A percentile compares a stretch with the other conserved stretches of the same genome.
Conservation (phyloP, 2,888 invertebrate genomes). For the Pammene fasciana region DNA sequence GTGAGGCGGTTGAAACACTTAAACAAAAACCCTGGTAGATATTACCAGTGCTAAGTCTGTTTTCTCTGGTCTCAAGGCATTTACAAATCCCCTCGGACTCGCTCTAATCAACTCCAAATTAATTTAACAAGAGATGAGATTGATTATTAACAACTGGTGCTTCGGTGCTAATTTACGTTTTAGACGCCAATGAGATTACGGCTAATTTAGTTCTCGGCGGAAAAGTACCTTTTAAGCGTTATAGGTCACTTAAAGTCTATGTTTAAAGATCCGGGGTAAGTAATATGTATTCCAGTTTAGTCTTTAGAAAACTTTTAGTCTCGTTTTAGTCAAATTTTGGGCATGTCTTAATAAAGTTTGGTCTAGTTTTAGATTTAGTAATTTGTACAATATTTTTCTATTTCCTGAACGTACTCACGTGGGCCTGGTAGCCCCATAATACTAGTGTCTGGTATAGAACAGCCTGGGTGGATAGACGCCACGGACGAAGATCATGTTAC, state of each 20-base stretch:
- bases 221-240: neutral
- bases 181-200: neutral
- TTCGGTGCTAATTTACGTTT: slow-evolving; percentile 4
- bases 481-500: slow-evolving; percentile 86
- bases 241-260: too few relatives aligned
- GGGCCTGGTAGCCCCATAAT: slow-evolving; percentile 89
- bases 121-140: slow-evolving; percentile 30
- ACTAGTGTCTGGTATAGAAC: slow-evolving; percentile 92
- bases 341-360: too few relatives aligned
- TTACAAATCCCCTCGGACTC: slow-evolving; percentile 20
- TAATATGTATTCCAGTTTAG: too few relatives aligned
- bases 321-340: too few relatives aligned
- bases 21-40: too few relatives aligned
- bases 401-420: slow-evolving; percentile 72
- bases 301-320: too few relatives aligned
- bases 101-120: slow-evolving; percentile 29
- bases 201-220: neutral
- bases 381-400: too few relatives aligned
- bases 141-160: slow-evolving; percentile 29
- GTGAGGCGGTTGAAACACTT: neutral
- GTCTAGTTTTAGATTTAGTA: too few relatives aligned
- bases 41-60: neutral
- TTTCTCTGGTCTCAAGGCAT: neutral
- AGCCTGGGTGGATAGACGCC: slow-evolving; percentile 85
- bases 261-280: too few relatives aligned